These are phyloP conservation scores for Aphelinus certus DNA, from an alignment of 1,140 invertebrate species.

Conservation along the genomic window DNA sequence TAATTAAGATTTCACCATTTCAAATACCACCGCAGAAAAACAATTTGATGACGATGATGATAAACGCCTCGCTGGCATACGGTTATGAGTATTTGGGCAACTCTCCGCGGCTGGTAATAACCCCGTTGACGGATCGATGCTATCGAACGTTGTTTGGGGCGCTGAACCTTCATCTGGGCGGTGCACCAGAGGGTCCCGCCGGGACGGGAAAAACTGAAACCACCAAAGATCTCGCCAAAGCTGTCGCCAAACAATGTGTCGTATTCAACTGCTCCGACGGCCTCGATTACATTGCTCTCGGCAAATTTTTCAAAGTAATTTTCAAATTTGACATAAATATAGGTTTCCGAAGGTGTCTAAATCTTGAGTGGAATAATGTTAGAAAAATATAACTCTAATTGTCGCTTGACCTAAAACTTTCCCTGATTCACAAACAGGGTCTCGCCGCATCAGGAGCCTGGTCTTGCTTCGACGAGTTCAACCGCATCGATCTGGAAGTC, in stretches of 20 bases:
- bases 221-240: constrained; percentile 95
- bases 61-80: constrained; percentile 88
- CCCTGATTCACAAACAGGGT: constrained; percentile 67
- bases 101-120: constrained; percentile 86
- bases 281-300: constrained; percentile 90
- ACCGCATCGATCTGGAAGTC: constrained; percentile 85
- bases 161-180: constrained; percentile 83
- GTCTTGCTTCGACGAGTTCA: constrained; percentile 98
- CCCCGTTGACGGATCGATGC: constrained; percentile 88
- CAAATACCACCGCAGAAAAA: constrained; percentile 64
- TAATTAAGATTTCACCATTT: neutral
- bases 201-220: constrained; percentile 97
- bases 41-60: constrained; percentile 86
- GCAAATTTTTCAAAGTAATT: constrained; percentile 94
- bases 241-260: constrained; percentile 95
- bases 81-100: constrained; percentile 96
- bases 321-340: neutral
- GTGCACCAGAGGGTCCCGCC: constrained; percentile 93
- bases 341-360: neutral
- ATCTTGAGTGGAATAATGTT: neutral
- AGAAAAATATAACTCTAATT: constrained; percentile 32
- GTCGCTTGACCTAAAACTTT: too few relatives aligned
- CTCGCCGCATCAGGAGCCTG: constrained; percentile 94
- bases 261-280: constrained; percentile 97
- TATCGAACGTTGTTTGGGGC: constrained; percentile 92